phyloP scores from a whole-genome alignment of 2,888 invertebrate genomes.

The Mesorhabditis spiculigera region DNA sequence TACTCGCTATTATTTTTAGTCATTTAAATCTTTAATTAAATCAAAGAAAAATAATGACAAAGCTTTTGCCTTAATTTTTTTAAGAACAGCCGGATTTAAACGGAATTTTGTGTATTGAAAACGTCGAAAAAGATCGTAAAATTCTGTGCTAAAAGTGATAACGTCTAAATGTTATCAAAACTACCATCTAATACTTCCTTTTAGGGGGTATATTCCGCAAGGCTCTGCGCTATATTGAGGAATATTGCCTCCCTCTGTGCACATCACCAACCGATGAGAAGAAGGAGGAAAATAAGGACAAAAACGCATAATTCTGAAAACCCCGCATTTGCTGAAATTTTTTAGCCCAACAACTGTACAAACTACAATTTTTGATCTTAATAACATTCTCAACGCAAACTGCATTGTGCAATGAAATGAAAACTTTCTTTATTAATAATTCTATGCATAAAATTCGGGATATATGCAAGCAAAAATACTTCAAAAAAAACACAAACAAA shows the following conservation, averaged over 20 bases:
- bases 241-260: neutral
- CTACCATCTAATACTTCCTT: neutral
- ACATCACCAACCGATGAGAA: neutral
- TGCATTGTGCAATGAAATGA: too few species aligned
- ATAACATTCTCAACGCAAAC: too few species aligned
- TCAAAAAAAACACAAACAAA: too few species aligned
- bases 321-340: neutral
- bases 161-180: neutral
- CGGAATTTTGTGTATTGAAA: neutral
- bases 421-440: too few species aligned
- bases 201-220: neutral
- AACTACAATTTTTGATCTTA: neutral
- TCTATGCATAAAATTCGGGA: too few species aligned
- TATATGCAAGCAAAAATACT: too few species aligned
- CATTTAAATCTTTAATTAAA: too few species aligned
- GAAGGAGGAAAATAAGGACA: slow-evolving; percentile 5
- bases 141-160: neutral
- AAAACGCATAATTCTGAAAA: neutral
- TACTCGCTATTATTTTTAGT: too few species aligned
- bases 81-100: too few species aligned
- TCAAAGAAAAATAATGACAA: too few species aligned
- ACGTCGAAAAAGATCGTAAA: slow-evolving; percentile 5
- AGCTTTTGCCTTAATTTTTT: too few species aligned
- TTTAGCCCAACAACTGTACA: neutral
- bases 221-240: neutral